Evolutionary conservation across 2,797 vertebrate genomes (phyloP), one percentile per base, ranked within the genome.

Genomic region (Denticeps clupeoides): DNA sequence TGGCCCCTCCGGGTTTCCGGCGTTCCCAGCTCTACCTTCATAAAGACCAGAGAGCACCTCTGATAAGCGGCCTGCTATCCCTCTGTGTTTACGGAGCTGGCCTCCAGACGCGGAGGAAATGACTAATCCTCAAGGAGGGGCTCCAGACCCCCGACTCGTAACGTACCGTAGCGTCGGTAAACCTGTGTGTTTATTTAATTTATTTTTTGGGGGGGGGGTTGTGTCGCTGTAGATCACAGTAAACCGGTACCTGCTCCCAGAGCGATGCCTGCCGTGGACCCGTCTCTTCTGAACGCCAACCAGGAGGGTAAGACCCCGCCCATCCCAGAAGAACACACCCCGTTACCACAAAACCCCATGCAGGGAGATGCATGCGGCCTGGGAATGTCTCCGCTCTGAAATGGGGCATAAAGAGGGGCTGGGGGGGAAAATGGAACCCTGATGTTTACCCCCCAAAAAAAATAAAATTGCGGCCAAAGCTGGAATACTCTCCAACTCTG

Each of bases 231-330:
- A 76, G 88, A 87, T 46, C 64, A 82, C 5, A 74, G 62, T 51
- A 89, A 83, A 63, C 81, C 89, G 21, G 56, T 75, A 5, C 87
- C 93, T 62, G 41, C 83, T 58, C 79, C 90, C 46, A 82, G 87
- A 53, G 71, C 73, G 50, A 44, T 85, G 57, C 83, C 86, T 3
- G 38, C 67, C 7, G 78, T 88, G 0, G 89, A 95, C 69, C 84
- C 89, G n/a, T 65, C 85, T 4, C 80, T 92, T 55, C 82, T 85
- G 70, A 85, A 31, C 62, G 70, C 75, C 58, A 76, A 78, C 59
- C 78, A 82, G 69, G 72, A 86, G 77, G 89, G 93, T 93, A 67
- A 81, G 73, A 35, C 38, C 24, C 23, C 45, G 26, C 24, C 21
- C 18, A 44, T 49, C 13, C 23, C 19, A 18, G 26, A 31, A 25